Evolutionary conservation across 2,888 invertebrate species (phyloP).

Genomic region (Nymphalis urticae): DNA sequence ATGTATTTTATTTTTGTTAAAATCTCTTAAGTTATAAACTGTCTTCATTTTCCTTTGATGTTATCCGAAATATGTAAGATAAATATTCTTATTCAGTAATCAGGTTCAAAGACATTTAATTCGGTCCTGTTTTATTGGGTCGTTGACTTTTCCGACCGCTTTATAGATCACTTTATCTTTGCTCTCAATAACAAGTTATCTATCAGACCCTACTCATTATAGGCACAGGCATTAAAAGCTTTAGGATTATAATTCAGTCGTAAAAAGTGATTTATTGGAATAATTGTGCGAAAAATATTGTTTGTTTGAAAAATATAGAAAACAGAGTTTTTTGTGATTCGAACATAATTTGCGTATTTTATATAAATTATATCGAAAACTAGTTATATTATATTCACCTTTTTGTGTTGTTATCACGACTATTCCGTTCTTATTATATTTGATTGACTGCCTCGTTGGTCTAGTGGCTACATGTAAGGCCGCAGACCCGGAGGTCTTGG

Average conservation of each 20-base stretch:
- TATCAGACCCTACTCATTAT: conserved; percentile 31
- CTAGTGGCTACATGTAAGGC: too few species aligned
- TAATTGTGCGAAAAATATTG: too few species aligned
- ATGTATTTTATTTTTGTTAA: neutral
- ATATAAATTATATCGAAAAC: too few species aligned
- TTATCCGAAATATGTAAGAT: neutral
- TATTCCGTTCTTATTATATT: too few species aligned
- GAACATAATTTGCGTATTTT: too few species aligned
- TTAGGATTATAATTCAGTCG: conserved; percentile 5
- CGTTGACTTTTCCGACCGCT: conserved; percentile 20
- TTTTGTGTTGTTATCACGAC: too few species aligned
- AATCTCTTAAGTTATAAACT: neutral
- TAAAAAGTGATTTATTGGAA: neutral
- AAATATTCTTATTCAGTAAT: too few species aligned
- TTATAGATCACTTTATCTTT: conserved; percentile 16
- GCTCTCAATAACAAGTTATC: conserved; percentile 24
- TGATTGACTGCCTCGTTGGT: too few species aligned
- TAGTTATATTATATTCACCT: too few species aligned
- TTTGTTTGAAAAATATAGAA: too few species aligned
- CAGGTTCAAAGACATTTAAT: neutral
- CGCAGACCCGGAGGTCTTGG: too few species aligned
- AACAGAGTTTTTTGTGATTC: too few species aligned
- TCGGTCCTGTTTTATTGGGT: conserved; percentile 1
- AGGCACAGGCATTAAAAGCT: conserved; percentile 28
- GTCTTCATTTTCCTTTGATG: neutral